These are phyloP conservation scores for Frankliniella intonsa DNA, from an alignment of 2,888 invertebrate genomes.

Conservation along the genomic window DNA sequence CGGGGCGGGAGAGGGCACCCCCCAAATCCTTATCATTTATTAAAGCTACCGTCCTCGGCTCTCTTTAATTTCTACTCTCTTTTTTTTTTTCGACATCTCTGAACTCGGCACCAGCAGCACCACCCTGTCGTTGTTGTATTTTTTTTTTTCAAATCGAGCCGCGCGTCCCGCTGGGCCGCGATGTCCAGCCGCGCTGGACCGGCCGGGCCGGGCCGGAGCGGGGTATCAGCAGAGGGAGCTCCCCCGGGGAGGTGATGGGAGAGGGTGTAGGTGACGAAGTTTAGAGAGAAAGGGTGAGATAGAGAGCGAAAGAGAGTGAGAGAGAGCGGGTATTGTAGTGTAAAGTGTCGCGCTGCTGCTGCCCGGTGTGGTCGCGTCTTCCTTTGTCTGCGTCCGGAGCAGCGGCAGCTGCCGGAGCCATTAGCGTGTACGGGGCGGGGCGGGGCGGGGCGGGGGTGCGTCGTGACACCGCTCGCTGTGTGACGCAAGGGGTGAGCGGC, in stretches of 20 bases:
- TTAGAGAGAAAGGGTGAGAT: background rate
- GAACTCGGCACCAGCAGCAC: too few species aligned
- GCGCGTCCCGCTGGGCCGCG: too few species aligned
- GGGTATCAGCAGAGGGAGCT: background rate
- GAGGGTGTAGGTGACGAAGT: background rate
- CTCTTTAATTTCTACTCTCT: too few species aligned
- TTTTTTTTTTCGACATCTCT: too few species aligned
- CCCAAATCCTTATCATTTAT: background rate
- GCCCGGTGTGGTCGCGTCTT: background rate
- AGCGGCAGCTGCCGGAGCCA: background rate
- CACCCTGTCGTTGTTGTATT: too few species aligned
- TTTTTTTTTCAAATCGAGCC: too few species aligned
- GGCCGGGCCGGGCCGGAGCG: background rate
- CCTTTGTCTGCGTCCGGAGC: background rate
- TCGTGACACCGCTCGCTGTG: background rate
- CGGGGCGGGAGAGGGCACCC: background rate
- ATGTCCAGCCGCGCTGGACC: too few species aligned
- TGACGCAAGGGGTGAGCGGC: too few species aligned
- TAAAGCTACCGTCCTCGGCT: too few species aligned
- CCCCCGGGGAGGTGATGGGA: background rate
- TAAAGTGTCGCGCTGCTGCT: background rate
- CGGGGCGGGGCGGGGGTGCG: background rate
- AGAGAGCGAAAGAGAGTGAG: background rate
- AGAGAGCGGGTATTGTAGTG: background rate
- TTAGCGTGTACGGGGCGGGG: background rate